A percentile compares a stretch with the other conserved stretches of the same genome.
Conservation (phyloP, 2,113 vertebrate species). For the Himantopus leucocephalus region DNA sequence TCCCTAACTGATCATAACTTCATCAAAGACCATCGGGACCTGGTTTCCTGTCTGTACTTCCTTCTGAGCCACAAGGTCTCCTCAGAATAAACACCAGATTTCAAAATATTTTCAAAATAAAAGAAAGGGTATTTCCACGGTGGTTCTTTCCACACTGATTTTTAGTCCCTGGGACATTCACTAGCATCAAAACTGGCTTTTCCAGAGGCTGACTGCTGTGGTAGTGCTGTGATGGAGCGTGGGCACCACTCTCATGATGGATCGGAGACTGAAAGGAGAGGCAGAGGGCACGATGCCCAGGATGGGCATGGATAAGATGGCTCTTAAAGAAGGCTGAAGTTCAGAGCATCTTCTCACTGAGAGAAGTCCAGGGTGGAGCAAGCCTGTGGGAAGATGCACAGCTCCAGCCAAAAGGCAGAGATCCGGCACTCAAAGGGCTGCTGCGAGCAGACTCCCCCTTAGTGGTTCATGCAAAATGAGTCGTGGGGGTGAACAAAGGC, state of each 20-base stretch:
- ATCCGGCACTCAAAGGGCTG: neutral
- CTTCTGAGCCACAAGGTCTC: neutral
- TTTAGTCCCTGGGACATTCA: neutral
- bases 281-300: neutral
- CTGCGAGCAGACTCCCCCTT: neutral
- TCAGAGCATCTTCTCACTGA: neutral
- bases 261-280: neutral
- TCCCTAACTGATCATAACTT: neutral
- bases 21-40: neutral
- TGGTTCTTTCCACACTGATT: neutral
- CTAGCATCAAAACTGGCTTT: neutral
- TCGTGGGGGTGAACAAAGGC: neutral
- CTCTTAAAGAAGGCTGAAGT: neutral
- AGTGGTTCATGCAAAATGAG: neutral
- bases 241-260: neutral
- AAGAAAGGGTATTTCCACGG: neutral
- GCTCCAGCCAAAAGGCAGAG: neutral
- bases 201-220: neutral
- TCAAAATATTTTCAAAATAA: neutral
- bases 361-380: neutral
- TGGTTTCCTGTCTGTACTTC: neutral
- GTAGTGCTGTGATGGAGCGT: neutral
- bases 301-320: neutral
- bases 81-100: neutral
- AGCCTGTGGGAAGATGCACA: fast-evolving